Base-by-base conservation (phyloP, 2,888 invertebrate genomes). In the Fragum whitleyi region DNA sequence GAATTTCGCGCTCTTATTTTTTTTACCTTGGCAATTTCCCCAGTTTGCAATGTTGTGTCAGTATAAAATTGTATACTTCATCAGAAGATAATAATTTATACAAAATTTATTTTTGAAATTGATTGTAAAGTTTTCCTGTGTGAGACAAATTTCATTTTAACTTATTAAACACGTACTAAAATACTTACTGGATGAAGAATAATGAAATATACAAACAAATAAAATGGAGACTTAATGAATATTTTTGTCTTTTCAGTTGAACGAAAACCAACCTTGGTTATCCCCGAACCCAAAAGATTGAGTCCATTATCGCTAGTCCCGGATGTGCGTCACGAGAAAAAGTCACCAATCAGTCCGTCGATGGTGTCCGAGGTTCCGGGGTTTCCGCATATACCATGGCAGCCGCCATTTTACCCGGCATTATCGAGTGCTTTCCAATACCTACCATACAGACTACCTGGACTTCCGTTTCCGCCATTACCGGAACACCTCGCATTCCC, bases 221-320 rank as follows among this genome's bases (percentile, higher is more conserved):
- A n/a, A n/a, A n/a, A n/a, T n/a, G n/a, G n/a, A n/a, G n/a, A n/a
- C n/a, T n/a, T n/a, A n/a, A n/a, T n/a, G 9, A 6, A 36, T 36
- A 36, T 36, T 36, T 36, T 9, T 36, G 9, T 36, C 47, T 26
- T 69, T 69, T 69, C 68, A 69, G 68, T 23, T 3, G 51, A 69
- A n/a, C 51, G 68, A 69, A 47, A 23, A 53, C 3, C 55, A 7
- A 51, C 70, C 2, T 42, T 82, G 29, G 78, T 82, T 6, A 72
- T 82, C 0, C 82, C 82, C 1, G 82, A 78, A 55, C 82, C 82
- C 0, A 78, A 76, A 28, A 61, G 79, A 29, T 29, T 70, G 5
- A 69, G 69, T 23, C 75, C 61, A n/a, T 26, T 29, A 19, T 39
- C 39, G 19, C 21, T 61, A 16, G 21, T 36, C 16, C 32, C 62